Evolutionary conservation across 2,888 invertebrate genomes (phyloP).

Genomic region (Heteropelma amictum): DNA sequence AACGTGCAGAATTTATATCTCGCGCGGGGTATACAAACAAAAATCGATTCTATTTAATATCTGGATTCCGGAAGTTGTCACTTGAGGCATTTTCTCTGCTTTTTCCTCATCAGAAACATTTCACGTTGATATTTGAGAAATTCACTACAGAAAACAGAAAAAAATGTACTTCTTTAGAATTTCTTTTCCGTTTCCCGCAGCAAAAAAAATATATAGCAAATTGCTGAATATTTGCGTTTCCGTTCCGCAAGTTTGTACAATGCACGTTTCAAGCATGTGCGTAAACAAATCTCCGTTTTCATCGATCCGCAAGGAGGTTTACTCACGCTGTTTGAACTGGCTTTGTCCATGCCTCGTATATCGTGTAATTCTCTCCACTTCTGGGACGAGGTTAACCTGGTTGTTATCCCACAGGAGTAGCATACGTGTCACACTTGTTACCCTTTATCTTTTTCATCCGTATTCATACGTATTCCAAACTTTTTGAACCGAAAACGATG

Average conservation of each 20-base stretch:
- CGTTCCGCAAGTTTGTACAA: not conserved
- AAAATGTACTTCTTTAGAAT: not conserved
- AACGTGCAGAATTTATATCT: no score
- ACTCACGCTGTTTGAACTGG: constrained; percentile 43
- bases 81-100: no score
- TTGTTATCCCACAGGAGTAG: constrained; percentile 35
- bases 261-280: not conserved
- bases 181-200: not conserved
- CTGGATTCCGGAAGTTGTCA: no score
- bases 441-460: not conserved
- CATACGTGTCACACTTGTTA: constrained; percentile 12
- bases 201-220: not conserved
- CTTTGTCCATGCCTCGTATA: constrained; percentile 45
- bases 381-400: constrained; percentile 24
- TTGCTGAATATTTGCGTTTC: constrained; percentile 3
- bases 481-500: not conserved
- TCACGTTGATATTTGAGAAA: no score
- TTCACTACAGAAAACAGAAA: no score
- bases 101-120: no score
- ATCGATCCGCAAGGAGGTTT: constrained; percentile 42
- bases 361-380: constrained; percentile 38
- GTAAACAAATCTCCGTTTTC: constrained; percentile 29
- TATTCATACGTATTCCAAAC: constrained; percentile 1
- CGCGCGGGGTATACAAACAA: no score
- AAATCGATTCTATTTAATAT: no score